These are phyloP conservation scores for Scaptodrosophila lebanonensis DNA, from an alignment of 1,140 invertebrate species.

Conservation along the genomic window DNA sequence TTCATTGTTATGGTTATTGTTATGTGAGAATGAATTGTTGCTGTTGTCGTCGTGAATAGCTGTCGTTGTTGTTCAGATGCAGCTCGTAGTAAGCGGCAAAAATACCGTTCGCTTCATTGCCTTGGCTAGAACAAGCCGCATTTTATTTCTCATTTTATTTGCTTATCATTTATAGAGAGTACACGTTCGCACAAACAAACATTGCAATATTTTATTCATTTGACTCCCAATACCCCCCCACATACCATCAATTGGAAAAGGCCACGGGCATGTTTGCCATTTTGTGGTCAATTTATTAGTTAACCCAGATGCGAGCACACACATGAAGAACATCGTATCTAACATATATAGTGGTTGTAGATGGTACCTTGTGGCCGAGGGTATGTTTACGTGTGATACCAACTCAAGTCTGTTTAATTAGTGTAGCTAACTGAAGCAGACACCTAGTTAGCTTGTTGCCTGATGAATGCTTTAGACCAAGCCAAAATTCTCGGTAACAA, in stretches of 20 bases:
- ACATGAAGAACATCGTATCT: conserved; percentile 34
- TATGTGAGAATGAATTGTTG: conserved; percentile 13
- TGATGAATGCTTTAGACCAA: too few species aligned
- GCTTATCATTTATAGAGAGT: conserved; percentile 30
- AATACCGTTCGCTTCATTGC: conserved; percentile 35
- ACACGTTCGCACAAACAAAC: background rate
- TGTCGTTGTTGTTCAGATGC: background rate
- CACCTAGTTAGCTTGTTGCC: too few species aligned
- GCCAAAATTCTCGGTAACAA: too few species aligned
- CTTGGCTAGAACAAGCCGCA: conserved; percentile 43
- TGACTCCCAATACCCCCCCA: conserved; percentile 48
- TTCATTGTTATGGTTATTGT: conserved; percentile 32
- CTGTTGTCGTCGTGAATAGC: background rate
- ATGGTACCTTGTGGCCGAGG: conserved; percentile 7
- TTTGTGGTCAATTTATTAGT: conserved; percentile 60
- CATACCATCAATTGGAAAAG: conserved; percentile 68
- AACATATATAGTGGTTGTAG: conserved; percentile 7
- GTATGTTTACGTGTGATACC: conserved; percentile 24
- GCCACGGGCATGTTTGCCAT: conserved; percentile 56
- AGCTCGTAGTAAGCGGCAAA: conserved; percentile 4
- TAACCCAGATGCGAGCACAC: too few species aligned
- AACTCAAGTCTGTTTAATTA: conserved; percentile 53
- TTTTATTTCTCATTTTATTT: conserved; percentile 58
- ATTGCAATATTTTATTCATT: conserved; percentile 64
- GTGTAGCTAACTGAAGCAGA: too few species aligned